Conservation (phyloP, 2,113 vertebrate species). For the Heliornis fulica region DNA sequence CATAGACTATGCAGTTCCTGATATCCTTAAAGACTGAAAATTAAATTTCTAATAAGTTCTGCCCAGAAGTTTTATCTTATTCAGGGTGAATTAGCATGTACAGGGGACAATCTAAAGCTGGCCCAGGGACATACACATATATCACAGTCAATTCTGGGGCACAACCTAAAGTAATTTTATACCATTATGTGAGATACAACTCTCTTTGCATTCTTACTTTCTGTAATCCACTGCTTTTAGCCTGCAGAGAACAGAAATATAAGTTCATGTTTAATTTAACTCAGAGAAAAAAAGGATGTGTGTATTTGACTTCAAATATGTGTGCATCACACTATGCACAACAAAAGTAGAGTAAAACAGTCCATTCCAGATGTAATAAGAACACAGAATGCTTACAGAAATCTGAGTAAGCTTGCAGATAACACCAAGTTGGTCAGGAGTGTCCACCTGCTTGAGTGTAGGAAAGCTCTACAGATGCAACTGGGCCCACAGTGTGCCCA, state of each 20-base stretch:
- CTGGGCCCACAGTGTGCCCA: too few relatives aligned
- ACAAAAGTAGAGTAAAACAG: not conserved
- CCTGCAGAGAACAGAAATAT: not conserved
- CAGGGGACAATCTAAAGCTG: not conserved
- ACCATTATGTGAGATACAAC: not conserved
- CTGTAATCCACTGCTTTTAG: not conserved
- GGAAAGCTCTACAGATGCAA: too few relatives aligned
- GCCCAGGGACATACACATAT: not conserved
- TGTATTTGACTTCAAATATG: not conserved
- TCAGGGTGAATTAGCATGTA: not conserved
- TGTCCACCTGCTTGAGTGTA: too few relatives aligned
- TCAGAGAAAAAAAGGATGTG: not conserved
- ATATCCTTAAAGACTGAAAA: not conserved
- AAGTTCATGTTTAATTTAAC: not conserved
- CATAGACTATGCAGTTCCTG: not conserved
- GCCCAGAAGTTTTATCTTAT: not conserved
- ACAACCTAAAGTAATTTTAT: not conserved
- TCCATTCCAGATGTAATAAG: not conserved
- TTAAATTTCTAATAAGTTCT: constrained; percentile 25
- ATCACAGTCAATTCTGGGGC: not conserved
- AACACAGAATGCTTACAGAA: not conserved
- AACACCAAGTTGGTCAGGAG: too few relatives aligned
- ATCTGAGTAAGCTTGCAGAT: not conserved
- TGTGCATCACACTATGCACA: not conserved
- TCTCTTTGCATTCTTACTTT: not conserved